Conservation (phyloP, 2,797 vertebrate species). For the Valencia hispanica region DNA sequence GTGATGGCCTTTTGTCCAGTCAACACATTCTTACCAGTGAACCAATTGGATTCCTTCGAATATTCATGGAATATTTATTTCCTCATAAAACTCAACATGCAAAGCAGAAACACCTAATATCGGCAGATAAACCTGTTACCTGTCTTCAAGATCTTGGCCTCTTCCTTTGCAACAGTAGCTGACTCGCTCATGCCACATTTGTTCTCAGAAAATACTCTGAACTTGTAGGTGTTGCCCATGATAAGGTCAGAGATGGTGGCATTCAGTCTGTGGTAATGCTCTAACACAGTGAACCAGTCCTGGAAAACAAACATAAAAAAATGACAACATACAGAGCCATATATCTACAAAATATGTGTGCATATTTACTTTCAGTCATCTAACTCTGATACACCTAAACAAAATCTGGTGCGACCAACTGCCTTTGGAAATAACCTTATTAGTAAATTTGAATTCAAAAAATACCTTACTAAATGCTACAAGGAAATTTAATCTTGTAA, state of each 20-base stretch:
- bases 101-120: neutral
- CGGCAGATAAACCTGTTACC: constrained; percentile 68
- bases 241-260: constrained; percentile 96
- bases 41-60: neutral
- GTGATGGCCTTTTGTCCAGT: neutral
- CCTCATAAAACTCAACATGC: neutral
- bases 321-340: neutral
- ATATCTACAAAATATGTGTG: neutral
- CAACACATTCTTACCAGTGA: neutral
- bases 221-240: constrained; percentile 93
- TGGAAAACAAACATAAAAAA: constrained; percentile 56
- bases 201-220: constrained; percentile 92
- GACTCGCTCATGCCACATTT: constrained; percentile 85
- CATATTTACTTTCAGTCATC: neutral
- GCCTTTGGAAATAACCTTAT: too few relatives aligned
- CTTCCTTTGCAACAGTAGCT: constrained; percentile 70
- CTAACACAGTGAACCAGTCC: constrained; percentile 97
- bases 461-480: too few relatives aligned
- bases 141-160: constrained; percentile 87
- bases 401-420: too few relatives aligned
- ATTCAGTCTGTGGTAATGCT: constrained; percentile 89
- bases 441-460: too few relatives aligned
- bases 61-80: neutral
- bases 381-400: neutral
- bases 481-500: too few relatives aligned